Conservation (phyloP, 2,888 invertebrate species). For the Odiellus spinosus region DNA sequence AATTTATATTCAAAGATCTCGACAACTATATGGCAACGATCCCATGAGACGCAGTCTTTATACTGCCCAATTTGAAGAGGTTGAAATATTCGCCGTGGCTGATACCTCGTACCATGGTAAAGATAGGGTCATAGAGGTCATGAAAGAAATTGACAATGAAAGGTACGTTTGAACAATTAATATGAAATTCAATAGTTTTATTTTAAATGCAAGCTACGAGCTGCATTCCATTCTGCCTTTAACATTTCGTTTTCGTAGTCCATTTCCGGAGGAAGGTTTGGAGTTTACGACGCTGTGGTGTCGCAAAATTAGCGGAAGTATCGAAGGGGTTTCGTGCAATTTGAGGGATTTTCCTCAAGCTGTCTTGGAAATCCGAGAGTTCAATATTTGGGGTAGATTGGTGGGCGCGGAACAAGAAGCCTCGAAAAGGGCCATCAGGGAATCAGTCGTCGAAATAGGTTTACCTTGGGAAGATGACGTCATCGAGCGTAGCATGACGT, state of each 20-base stretch:
- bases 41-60: slow-evolving; percentile 59
- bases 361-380: slow-evolving; percentile 61
- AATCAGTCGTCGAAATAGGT: slow-evolving; percentile 61
- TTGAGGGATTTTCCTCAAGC: slow-evolving; percentile 92
- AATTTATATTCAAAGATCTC: slow-evolving; percentile 82
- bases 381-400: slow-evolving; percentile 75
- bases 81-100: slow-evolving; percentile 59
- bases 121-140: slow-evolving; percentile 50
- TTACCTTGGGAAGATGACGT: slow-evolving; percentile 63
- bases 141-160: slow-evolving; percentile 69
- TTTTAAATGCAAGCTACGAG: not conserved
- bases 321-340: slow-evolving; percentile 70
- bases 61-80: slow-evolving; percentile 63
- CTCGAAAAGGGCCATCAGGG: slow-evolving; percentile 42
- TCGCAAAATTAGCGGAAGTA: slow-evolving; percentile 61
- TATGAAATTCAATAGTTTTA: not conserved
- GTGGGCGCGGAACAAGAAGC: slow-evolving; percentile 77
- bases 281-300: slow-evolving; percentile 89
- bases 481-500: slow-evolving; percentile 76
- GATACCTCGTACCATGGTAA: slow-evolving; percentile 73
- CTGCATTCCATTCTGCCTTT: not conserved
- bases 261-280: slow-evolving; percentile 44
- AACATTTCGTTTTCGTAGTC: slow-evolving; percentile 1
- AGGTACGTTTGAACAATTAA: slow-evolving; percentile 32
- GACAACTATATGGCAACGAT: slow-evolving; percentile 46